Evolutionary conservation across 2,113 vertebrate genomes (phyloP).

Genomic region (Neodontobutis hainanensis): DNA sequence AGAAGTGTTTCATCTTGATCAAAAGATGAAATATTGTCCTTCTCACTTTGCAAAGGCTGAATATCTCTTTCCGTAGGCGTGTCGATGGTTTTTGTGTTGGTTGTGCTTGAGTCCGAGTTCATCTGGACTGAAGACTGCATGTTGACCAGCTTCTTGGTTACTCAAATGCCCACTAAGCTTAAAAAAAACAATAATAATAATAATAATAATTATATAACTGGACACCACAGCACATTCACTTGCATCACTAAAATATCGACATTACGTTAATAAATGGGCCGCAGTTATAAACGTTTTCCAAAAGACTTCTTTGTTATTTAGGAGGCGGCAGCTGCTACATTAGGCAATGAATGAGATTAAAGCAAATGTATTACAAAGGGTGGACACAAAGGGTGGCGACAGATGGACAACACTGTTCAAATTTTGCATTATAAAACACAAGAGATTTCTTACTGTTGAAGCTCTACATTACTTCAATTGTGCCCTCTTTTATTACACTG

Average conservation of each 20-base stretch:
- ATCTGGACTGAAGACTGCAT: slow-evolving; percentile 58
- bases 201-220: not conserved
- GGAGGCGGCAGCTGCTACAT: slow-evolving; percentile 38
- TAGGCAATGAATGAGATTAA: slow-evolving; percentile 47
- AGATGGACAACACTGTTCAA: not conserved
- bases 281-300: not conserved
- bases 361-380: slow-evolving; percentile 63
- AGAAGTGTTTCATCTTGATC: slow-evolving; percentile 1
- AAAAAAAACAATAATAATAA: not conserved
- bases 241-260: not conserved
- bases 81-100: slow-evolving; percentile 22
- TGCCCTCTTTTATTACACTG: not conserved
- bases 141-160: slow-evolving; percentile 24
- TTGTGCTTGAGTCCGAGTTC: slow-evolving; percentile 18
- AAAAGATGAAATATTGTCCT: not conserved
- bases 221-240: not conserved
- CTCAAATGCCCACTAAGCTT: slow-evolving; percentile 13
- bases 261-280: not conserved
- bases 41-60: slow-evolving; percentile 18
- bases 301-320: slow-evolving; percentile 27
- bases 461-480: not conserved
- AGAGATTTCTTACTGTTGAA: not conserved
- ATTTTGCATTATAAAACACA: not conserved
- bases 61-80: slow-evolving; percentile 1
- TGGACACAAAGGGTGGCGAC: not conserved